phyloP scores from a whole-genome alignment of 2,113 vertebrate genomes.

The Hippopotamus amphibius region DNA sequence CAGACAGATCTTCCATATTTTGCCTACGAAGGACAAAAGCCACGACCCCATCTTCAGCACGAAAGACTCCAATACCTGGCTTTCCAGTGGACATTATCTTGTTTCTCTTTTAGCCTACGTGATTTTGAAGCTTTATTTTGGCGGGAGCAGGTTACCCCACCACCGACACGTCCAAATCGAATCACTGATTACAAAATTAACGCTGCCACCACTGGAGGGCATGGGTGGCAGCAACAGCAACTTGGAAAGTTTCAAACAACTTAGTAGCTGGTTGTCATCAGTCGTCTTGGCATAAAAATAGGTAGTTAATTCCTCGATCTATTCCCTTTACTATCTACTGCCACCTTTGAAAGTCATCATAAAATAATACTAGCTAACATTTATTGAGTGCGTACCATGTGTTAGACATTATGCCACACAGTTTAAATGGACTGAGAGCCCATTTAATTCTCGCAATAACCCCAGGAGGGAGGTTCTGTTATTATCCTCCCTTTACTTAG shows the following conservation, averaged over 20 bases:
- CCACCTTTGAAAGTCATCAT: conserved; percentile 22
- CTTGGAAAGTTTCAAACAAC: conserved; percentile 8
- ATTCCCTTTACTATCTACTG: not conserved
- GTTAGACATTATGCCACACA: not conserved
- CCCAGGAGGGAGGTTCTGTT: not conserved
- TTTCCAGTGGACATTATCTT: not conserved
- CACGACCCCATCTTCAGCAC: not conserved
- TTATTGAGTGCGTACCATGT: conserved; percentile 32
- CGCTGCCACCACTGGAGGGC: not conserved
- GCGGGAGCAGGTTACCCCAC: not conserved
- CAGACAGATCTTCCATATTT: not conserved
- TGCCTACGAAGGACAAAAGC: conserved; percentile 2
- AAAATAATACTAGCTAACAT: conserved; percentile 40
- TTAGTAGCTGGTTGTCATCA: not conserved
- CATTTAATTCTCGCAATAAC: not conserved
- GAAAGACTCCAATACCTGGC: not conserved
- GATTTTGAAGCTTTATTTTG: conserved; percentile 14
- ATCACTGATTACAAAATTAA: not conserved
- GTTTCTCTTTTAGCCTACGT: not conserved
- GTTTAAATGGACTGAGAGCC: not conserved
- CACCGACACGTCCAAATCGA: not conserved
- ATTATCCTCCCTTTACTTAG: not conserved
- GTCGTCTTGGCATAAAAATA: not conserved
- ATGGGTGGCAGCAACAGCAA: not conserved
- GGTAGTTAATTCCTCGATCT: not conserved